These are phyloP conservation scores for Brachionus angularis DNA, from an alignment of 1,140 invertebrate genomes.

Conservation along the genomic window DNA sequence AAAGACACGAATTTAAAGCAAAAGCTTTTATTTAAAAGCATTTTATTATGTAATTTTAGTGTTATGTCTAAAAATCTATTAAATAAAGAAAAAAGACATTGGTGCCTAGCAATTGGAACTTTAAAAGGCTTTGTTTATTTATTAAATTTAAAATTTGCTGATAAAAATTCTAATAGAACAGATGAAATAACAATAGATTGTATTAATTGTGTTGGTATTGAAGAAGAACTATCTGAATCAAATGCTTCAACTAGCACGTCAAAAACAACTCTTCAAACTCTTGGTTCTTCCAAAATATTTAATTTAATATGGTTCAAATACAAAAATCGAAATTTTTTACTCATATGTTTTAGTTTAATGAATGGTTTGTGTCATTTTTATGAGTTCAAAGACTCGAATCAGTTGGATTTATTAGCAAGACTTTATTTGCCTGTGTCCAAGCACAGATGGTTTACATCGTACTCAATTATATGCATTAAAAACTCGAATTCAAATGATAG, in stretches of 20 bases:
- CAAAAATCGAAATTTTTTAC: slow-evolving; percentile 20
- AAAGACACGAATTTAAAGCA: slow-evolving; percentile 4
- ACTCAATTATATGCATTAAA: slow-evolving; percentile 2
- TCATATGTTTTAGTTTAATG: slow-evolving; percentile 22
- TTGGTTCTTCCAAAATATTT: slow-evolving; percentile 26
- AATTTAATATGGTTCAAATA: slow-evolving; percentile 11
- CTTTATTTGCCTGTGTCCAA: slow-evolving; percentile 18
- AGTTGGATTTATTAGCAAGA: background rate
- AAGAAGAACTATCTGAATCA: slow-evolving; percentile 17
- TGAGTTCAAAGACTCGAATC: background rate
- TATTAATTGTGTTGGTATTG: slow-evolving; percentile 35
- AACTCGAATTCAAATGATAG: too few relatives aligned
- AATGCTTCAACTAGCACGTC: background rate
- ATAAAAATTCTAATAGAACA: background rate
- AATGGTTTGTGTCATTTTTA: slow-evolving; percentile 28
- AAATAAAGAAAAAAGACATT: background rate
- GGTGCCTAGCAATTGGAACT: slow-evolving; percentile 36
- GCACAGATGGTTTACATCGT: slow-evolving; percentile 25
- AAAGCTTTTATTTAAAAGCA: slow-evolving; percentile 34
- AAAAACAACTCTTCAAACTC: background rate
- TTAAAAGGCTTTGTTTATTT: slow-evolving; percentile 41
- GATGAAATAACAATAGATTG: slow-evolving; percentile 32
- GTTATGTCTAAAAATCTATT: slow-evolving; percentile 24
- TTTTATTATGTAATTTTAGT: slow-evolving; percentile 7
- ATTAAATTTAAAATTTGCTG: slow-evolving; percentile 14